Evolutionary conservation across 2,888 invertebrate species (phyloP).

Genomic region (Ceriagrion tenellum): DNA sequence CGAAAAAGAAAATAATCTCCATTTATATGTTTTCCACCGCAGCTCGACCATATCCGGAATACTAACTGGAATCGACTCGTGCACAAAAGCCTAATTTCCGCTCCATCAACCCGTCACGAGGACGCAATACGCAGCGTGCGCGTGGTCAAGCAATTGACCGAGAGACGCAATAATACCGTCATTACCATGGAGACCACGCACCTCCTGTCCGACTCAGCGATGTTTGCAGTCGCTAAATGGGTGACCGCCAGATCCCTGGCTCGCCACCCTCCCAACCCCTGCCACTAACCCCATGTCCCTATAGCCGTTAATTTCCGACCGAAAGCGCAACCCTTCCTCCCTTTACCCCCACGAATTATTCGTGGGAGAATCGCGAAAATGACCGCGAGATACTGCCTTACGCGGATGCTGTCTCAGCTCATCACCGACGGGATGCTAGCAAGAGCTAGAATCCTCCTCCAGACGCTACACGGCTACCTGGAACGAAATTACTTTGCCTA

Average conservation of each 20-base stretch:
- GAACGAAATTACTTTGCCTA: no score
- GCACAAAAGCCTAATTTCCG: background rate
- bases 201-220: background rate
- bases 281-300: background rate
- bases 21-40: background rate
- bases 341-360: no score
- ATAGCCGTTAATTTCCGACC: no score
- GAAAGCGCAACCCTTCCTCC: no score
- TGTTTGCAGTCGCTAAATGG: background rate
- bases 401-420: no score
- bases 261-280: no score
- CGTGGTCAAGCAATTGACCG: background rate
- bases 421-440: no score
- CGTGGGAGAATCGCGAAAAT: no score
- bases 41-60: background rate
- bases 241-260: no score
- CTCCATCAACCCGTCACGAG: background rate
- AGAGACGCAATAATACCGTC: background rate
- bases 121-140: background rate
- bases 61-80: background rate
- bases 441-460: no score
- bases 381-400: no score
- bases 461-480: no score
- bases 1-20: background rate
- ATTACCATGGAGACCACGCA: background rate